Base-by-base conservation (phyloP, 2,797 vertebrate genomes). In the Ceryle rudis region DNA sequence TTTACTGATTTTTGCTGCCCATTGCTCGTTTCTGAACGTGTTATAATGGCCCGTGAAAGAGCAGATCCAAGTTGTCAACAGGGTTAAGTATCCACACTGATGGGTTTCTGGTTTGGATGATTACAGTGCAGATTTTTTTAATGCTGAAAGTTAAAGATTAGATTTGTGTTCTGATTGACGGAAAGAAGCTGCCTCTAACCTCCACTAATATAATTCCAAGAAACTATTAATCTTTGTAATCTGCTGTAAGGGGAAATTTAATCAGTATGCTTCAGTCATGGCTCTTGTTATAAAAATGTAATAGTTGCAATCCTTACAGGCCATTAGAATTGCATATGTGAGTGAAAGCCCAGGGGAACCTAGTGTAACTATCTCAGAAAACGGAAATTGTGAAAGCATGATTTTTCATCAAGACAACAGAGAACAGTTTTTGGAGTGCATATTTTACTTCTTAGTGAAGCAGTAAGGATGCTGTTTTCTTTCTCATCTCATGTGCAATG, bases 301-400 rank as follows among this genome's bases (percentile, higher is more conserved):
- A 88, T 86, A 66, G 67, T 39, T 94, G 74, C 66, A 81, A 64
- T 94, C 90, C 80, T 94, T 95, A 60, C 17, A 75, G 64, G 49
- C 91, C 70, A 85, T 96, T 96, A 93, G 91, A 94, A 97, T 91
- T 95, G 77, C 47, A 55, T 78, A 79, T n/a, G 70, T 81, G 78
- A 86, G 11, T 89, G 67, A 93, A 95, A 93, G 71, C 61, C 44
- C 86, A 86, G 29, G 79, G 93, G 75, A 90, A 57, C 7, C 22
- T 75, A 54, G 49, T 55, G 52, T 89, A 94, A 31, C 72, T 81
- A 22, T 93, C 51, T 86, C 60, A 93, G 78, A 85, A 90, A 90
- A 49, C 28, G 67, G 71, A 81, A 86, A 81, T 77, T 74, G 60
- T 22, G 4, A 58, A 74, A 89, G 67, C 42, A 13, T 58, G 58